Evolutionary conservation across 2,113 vertebrate species (phyloP).

Genomic region (Patagioenas fasciata): DNA sequence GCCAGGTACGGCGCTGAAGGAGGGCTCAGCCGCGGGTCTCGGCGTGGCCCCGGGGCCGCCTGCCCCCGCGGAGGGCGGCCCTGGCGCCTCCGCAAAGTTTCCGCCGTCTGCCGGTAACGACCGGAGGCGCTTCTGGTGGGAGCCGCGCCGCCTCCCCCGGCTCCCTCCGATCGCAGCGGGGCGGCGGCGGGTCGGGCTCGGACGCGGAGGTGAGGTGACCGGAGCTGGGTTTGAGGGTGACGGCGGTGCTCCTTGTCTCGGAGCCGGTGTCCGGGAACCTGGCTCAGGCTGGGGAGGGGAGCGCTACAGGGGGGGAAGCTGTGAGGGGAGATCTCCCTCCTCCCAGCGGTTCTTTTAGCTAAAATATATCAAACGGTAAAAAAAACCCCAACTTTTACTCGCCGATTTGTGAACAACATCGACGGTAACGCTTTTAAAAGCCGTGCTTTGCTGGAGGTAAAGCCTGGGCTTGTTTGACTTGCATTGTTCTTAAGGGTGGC

Average conservation of each 20-base stretch:
- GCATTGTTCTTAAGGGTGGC: slow-evolving; percentile 14
- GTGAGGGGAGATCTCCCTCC: not conserved
- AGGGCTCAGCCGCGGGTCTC: not conserved
- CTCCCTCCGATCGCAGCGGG: not conserved
- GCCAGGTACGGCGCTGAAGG: not conserved
- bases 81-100: not conserved
- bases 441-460: not conserved
- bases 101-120: not conserved
- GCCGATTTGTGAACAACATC: not conserved
- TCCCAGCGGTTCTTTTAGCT: not conserved
- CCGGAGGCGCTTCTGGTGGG: not conserved
- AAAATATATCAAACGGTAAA: not conserved
- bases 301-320: not conserved
- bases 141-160: not conserved
- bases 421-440: not conserved
- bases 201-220: not conserved
- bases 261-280: not conserved
- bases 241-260: not conserved
- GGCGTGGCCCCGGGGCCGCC: not conserved
- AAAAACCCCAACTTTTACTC: not conserved
- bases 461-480: not conserved
- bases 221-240: not conserved
- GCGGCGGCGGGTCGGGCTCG: not conserved
- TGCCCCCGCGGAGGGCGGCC: not conserved
- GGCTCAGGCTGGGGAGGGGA: not conserved